Evolutionary conservation across 1,140 invertebrate genomes (phyloP).

Genomic region (Potamilus streckersoni): DNA sequence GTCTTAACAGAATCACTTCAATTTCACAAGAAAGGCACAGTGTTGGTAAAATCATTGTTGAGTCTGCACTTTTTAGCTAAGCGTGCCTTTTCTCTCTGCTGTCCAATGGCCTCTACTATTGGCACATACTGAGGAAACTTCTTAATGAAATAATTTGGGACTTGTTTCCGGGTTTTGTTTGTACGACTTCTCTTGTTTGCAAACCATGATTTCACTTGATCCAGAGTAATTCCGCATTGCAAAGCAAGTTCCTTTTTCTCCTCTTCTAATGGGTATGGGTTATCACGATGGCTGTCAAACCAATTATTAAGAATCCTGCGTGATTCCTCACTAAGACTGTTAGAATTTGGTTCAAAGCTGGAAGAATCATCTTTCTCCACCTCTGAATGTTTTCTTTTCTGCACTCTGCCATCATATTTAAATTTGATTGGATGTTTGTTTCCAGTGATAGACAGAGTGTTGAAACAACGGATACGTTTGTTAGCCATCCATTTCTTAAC

Average conservation of each 20-base stretch:
- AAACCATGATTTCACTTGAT: constrained; percentile 64
- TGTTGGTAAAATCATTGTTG: constrained; percentile 26
- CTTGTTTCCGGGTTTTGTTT: constrained; percentile 51
- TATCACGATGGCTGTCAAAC: too few relatives aligned
- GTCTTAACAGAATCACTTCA: too few relatives aligned
- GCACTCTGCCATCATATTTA: constrained; percentile 42
- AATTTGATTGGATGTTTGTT: constrained; percentile 57
- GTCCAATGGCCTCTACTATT: constrained; percentile 39
- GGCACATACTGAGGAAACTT: constrained; percentile 43
- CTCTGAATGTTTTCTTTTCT: constrained; percentile 12
- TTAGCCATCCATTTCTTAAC: too few relatives aligned
- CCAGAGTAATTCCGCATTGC: too few relatives aligned
- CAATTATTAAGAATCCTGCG: too few relatives aligned
- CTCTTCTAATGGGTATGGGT: too few relatives aligned
- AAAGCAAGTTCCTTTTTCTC: too few relatives aligned
- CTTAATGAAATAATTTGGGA: constrained; percentile 55
- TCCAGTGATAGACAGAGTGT: constrained; percentile 57
- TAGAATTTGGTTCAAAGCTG: too few relatives aligned
- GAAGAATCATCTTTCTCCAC: too few relatives aligned
- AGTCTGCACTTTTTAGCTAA: constrained; percentile 20
- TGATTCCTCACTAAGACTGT: too few relatives aligned
- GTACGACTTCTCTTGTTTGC: constrained; percentile 61
- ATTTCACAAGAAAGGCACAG: constrained; percentile 4
- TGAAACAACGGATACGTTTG: constrained; percentile 57
- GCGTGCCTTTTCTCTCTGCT: constrained; percentile 24